Base-by-base conservation (phyloP, 2,113 vertebrate genomes). In the Gymnorhina tibicen region DNA sequence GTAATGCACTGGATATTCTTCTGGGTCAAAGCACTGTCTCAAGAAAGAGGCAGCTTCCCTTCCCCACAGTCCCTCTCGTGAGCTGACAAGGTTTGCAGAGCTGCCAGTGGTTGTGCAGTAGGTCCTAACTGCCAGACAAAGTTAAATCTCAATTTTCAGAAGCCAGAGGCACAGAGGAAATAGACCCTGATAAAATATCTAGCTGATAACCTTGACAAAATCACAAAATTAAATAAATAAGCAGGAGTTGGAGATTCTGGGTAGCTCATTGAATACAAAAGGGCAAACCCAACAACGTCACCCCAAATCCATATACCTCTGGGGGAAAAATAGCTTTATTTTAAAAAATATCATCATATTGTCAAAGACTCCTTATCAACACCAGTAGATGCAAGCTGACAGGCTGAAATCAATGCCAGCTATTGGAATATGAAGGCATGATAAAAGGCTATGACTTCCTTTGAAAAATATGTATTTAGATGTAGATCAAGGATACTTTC, bases 391-490 rank as follows among this genome's bases (percentile, higher is more conserved):
- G 42, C 39, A 90, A 70, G 67, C 33, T 81, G 88, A 63, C 60
- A 47, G 59, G 56, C 47, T 77, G 75, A 94, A 88, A 91, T 86
- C 88, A 84, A 50, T 75, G 66, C 56, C 80, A 88, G 52, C 53
- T 70, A 55, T 44, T 50, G 49, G 83, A 90, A 85, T 53, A 72
- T 7, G 37, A 94, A 94, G 33, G 35, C 35, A 66, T 7, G 13
- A 88, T 68, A 63, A 88, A 97, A 93, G 82, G n/a, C 72, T 74
- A 46, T 0, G 0, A 26, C 42, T 86, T 92, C 88, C 76, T 92
- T 89, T 95, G 93, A 92, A 88, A 95, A 92, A 80, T 20, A 3
- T 68, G 15, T 66, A 73, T 92, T 92, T 87, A 93, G 88, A 64
- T 81, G 52, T 60, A 91, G 72, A 89, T 93, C 68, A 92, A 91